A percentile compares a stretch with the other conserved stretches of the same genome.
Evolutionary conservation across 1,140 invertebrate genomes (phyloP).

Genomic region (Pinna nobilis): DNA sequence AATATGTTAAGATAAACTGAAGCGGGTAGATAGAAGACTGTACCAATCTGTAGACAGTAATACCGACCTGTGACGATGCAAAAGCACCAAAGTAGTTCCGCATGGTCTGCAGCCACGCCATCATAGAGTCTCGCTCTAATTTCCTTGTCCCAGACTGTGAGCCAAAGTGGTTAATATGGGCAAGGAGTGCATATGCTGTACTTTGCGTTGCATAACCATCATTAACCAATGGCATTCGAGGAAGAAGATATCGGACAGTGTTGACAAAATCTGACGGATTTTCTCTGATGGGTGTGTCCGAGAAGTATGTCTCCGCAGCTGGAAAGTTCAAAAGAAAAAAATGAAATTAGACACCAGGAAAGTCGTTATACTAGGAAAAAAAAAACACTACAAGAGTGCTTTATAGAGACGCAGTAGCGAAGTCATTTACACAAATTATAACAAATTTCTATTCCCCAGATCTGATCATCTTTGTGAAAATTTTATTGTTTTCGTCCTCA

Average conservation of each 20-base stretch:
- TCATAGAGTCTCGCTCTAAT: slow-evolving; percentile 79
- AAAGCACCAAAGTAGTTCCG: slow-evolving; percentile 93
- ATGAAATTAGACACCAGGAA: background rate
- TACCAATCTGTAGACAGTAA: too few species aligned
- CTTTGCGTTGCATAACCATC: slow-evolving; percentile 94
- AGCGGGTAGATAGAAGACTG: too few species aligned
- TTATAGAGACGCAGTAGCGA: too few species aligned
- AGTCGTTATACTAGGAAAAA: background rate
- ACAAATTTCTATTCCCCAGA: too few species aligned
- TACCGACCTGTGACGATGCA: slow-evolving; percentile 94
- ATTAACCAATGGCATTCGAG: slow-evolving; percentile 84
- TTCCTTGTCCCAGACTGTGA: slow-evolving; percentile 27
- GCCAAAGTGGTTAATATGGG: slow-evolving; percentile 77
- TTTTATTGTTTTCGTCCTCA: too few species aligned
- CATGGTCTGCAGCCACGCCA: slow-evolving; percentile 95
- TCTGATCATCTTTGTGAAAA: too few species aligned
- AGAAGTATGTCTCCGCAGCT: slow-evolving; percentile 68
- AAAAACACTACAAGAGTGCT: background rate
- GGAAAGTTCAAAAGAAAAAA: background rate
- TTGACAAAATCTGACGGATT: slow-evolving; percentile 66
- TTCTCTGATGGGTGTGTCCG: slow-evolving; percentile 61
- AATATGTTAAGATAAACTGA: too few species aligned
- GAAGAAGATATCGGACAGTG: slow-evolving; percentile 90
- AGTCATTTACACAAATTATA: too few species aligned
- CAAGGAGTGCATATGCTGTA: slow-evolving; percentile 93